Evolutionary conservation across 2,797 vertebrate genomes (phyloP).

Genomic region (Podarcis siculus): DNA sequence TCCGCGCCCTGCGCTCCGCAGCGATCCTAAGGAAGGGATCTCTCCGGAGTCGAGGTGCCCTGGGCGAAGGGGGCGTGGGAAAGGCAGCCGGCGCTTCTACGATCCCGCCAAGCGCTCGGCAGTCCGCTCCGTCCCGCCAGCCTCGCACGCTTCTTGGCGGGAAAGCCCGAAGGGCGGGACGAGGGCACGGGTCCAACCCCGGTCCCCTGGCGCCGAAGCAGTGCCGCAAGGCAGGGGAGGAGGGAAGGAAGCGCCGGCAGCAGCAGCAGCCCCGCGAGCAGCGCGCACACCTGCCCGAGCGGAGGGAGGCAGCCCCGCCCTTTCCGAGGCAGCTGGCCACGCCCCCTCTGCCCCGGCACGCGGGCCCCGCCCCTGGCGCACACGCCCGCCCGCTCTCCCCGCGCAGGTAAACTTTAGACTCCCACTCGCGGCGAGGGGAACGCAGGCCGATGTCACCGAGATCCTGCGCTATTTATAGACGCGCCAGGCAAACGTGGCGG

Average conservation of each 20-base stretch:
- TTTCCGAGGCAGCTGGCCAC: neutral
- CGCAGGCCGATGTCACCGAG: conserved; percentile 48
- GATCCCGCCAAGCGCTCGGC: neutral
- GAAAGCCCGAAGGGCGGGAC: neutral
- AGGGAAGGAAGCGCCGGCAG: neutral
- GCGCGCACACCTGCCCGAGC: neutral
- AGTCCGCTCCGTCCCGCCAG: neutral
- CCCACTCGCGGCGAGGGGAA: conserved; percentile 52
- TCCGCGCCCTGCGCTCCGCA: neutral
- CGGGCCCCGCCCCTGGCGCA: neutral
- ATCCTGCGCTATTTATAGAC: conserved; percentile 51
- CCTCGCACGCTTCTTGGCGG: neutral
- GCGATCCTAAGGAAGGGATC: neutral
- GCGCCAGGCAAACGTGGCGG: conserved; percentile 33
- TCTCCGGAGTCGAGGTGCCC: neutral
- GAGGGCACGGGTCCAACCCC: neutral
- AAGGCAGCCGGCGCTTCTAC: neutral
- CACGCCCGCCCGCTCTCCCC: neutral
- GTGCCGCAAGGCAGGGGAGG: neutral
- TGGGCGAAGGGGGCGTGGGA: neutral
- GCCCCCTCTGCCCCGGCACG: neutral
- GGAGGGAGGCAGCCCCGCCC: no score
- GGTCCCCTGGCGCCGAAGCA: neutral
- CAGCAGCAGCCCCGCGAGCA: neutral
- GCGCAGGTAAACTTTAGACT: conserved; percentile 52